Conservation (phyloP, 2,888 invertebrate genomes). For the Thera obeliscata region DNA sequence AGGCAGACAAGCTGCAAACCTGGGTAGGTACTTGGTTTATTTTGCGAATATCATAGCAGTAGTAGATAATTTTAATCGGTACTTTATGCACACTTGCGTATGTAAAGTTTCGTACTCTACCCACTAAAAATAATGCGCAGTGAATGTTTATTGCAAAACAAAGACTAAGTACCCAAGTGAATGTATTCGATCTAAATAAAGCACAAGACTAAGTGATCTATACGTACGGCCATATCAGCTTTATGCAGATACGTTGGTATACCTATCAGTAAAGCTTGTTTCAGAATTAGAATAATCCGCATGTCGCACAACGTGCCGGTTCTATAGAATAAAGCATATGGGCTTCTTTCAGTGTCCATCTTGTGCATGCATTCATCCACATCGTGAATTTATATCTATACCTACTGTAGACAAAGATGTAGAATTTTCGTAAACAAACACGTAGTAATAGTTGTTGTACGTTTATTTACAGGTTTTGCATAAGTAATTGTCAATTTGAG, state of each 20-base stretch:
- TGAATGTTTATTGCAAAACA: conserved; percentile 50
- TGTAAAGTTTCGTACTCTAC: background rate
- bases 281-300: conserved; percentile 69
- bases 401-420: background rate
- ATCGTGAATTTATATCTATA: background rate
- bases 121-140: conserved; percentile 11
- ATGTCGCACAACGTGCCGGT: conserved; percentile 57
- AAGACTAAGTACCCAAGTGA: conserved; percentile 44
- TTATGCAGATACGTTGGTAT: conserved; percentile 44
- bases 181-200: conserved; percentile 69
- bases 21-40: background rate
- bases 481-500: no score
- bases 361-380: conserved; percentile 53
- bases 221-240: conserved; percentile 45
- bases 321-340: conserved; percentile 60
- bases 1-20: conserved; percentile 3
- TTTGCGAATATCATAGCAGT: background rate
- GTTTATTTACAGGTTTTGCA: no score
- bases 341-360: conserved; percentile 66
- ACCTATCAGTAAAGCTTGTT: conserved; percentile 56
- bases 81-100: background rate
- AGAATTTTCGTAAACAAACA: no score
- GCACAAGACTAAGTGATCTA: conserved; percentile 53
- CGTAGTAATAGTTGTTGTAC: no score
- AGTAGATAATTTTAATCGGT: background rate